Percentiles rank a stretch among this genome's conserved stretches.
Conservation (phyloP, 2,888 invertebrate species). For the Mythimna ferrago region DNA sequence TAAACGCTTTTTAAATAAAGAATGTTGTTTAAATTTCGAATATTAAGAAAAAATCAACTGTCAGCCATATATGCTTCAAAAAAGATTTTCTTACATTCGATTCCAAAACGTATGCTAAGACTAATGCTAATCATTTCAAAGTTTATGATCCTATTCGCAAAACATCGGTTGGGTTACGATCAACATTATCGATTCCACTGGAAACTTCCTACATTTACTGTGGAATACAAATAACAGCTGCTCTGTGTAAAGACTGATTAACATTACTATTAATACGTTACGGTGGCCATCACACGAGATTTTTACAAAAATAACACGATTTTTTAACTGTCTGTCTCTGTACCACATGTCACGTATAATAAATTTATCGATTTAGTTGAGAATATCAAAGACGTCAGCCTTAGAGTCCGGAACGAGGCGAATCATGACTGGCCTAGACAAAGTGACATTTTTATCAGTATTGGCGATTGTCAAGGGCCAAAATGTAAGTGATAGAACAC, state of each 20-base stretch:
- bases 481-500: neutral
- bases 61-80: neutral
- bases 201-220: conserved; percentile 49
- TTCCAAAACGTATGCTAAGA: neutral
- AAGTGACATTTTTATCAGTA: neutral
- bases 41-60: too few species aligned
- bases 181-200: conserved; percentile 26
- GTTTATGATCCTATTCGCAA: conserved; percentile 25
- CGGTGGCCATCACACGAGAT: conserved; percentile 28
- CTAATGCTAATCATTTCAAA: conserved; percentile 28
- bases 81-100: neutral
- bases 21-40: too few species aligned
- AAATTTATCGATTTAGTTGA: conserved; percentile 23
- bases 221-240: conserved; percentile 41
- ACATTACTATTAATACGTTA: conserved; percentile 43
- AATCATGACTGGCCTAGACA: neutral
- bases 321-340: conserved; percentile 9
- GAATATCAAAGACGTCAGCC: neutral
- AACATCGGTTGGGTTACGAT: conserved; percentile 6
- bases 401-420: neutral
- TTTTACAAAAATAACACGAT: conserved; percentile 29
- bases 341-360: neutral
- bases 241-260: conserved; percentile 41
- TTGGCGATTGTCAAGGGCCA: neutral
- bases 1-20: too few species aligned